A percentile compares a stretch with the other conserved stretches of the same genome.
These are phyloP conservation scores for Sandelia bainsii DNA, from an alignment of 2,797 vertebrate species.

Conservation along the genomic window DNA sequence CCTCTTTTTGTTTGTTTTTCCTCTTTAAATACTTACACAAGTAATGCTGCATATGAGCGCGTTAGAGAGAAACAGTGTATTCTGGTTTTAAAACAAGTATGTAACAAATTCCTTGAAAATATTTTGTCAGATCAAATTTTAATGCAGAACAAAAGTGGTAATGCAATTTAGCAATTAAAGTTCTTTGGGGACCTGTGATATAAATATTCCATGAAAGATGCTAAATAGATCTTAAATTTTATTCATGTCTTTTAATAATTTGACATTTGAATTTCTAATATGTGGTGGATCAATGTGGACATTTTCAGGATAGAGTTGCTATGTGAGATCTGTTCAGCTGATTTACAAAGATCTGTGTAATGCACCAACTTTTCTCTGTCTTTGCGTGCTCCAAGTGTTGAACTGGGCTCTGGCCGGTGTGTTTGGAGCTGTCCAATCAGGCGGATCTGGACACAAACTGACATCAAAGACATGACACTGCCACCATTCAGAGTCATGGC, in stretches of 20 bases:
- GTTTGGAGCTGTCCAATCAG: conserved; percentile 76
- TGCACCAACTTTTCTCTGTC: conserved; percentile 38
- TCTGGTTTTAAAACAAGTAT: conserved; percentile 62
- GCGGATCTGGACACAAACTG: conserved; percentile 71
- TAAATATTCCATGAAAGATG: conserved; percentile 29
- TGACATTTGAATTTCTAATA: background rate
- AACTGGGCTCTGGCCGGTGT: conserved; percentile 62
- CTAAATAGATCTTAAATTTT: conserved; percentile 22
- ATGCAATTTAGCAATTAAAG: conserved; percentile 19
- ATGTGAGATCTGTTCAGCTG: conserved; percentile 22
- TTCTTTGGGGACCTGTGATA: conserved; percentile 24
- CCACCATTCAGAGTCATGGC: conserved; percentile 78
- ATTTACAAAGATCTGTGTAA: conserved; percentile 35
- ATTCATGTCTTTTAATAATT: conserved; percentile 1
- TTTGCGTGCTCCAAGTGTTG: conserved; percentile 70
- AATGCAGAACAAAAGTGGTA: conserved; percentile 2
- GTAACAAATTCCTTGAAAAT: conserved; percentile 3
- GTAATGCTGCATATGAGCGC: conserved; percentile 30
- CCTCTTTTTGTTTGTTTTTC: conserved; percentile 63
- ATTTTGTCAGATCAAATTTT: conserved; percentile 29
- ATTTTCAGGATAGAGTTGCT: conserved; percentile 10
- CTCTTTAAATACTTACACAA: conserved; percentile 58
- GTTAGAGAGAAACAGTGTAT: conserved; percentile 17
- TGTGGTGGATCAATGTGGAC: background rate
- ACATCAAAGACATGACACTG: conserved; percentile 81